Percentiles rank a stretch among this genome's conserved stretches.
Conservation (phyloP, 1,140 invertebrate species). For the Metopolophium dirhodum region DNA sequence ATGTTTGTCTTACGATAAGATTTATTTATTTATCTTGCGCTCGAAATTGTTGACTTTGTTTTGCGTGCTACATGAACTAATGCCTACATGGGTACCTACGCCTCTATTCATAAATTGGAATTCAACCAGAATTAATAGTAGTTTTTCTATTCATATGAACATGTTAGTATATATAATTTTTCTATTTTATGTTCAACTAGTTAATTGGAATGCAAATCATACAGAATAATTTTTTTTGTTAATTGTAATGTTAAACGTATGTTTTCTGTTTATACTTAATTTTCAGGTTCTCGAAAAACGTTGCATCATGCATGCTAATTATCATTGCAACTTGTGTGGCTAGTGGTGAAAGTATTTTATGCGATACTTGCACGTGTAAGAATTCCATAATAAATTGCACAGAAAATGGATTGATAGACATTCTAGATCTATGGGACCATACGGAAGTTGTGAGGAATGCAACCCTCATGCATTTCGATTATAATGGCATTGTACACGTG, state of each 20-base stretch:
- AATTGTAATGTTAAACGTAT: neutral
- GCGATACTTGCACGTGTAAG: constrained; percentile 25
- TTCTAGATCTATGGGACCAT: constrained; percentile 28
- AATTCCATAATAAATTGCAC: constrained; percentile 35
- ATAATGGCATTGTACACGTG: neutral
- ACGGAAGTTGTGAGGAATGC: neutral
- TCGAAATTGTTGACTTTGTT: constrained; percentile 39
- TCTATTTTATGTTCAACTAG: neutral
- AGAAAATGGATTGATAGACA: neutral
- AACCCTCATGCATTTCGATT: neutral
- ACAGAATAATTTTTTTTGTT: neutral
- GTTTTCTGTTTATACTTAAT: neutral
- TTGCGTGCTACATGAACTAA: neutral
- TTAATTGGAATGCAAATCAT: neutral
- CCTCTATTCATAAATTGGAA: neutral
- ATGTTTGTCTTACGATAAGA: constrained; percentile 49
- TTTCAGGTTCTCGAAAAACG: neutral
- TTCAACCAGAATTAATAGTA: neutral
- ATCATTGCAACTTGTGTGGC: neutral
- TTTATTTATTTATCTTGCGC: constrained; percentile 44
- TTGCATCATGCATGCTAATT: neutral
- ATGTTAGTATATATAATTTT: neutral
- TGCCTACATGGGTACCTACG: neutral
- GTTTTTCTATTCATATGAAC: neutral
- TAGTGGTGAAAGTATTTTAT: neutral